Conservation (phyloP, 2,888 invertebrate genomes). For the Mythimna lalbum region DNA sequence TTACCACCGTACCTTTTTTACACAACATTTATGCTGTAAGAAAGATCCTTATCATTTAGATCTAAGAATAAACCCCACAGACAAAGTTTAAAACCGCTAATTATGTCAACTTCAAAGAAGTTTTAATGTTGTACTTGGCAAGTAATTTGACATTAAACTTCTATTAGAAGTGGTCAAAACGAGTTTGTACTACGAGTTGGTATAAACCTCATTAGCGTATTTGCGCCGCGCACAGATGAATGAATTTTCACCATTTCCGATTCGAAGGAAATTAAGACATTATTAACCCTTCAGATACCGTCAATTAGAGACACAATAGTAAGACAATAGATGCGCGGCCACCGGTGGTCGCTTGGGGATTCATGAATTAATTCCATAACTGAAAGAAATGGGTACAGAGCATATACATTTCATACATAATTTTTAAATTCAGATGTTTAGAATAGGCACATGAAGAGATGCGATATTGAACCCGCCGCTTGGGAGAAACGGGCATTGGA, state of each 20-base stretch:
- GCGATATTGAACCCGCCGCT: too few species aligned
- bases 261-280: conserved; percentile 21
- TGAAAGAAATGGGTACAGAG: not conserved
- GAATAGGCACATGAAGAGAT: too few species aligned
- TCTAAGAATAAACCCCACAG: conserved; percentile 17
- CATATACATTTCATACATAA: not conserved
- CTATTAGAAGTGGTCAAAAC: conserved; percentile 21
- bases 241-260: not conserved
- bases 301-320: too few species aligned
- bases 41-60: not conserved
- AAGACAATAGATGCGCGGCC: too few species aligned
- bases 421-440: too few species aligned
- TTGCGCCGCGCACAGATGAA: not conserved
- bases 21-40: not conserved
- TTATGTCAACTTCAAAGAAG: conserved; percentile 28
- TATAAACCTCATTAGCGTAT: conserved; percentile 8
- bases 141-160: conserved; percentile 40
- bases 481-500: too few species aligned
- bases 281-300: too few species aligned
- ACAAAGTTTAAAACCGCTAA: conserved; percentile 32
- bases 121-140: conserved; percentile 39
- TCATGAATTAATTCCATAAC: not conserved
- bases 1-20: not conserved
- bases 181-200: not conserved
- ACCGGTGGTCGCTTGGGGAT: too few species aligned